Evolutionary conservation across 2,113 vertebrate species (phyloP).

Genomic region (Notothenia rossii): DNA sequence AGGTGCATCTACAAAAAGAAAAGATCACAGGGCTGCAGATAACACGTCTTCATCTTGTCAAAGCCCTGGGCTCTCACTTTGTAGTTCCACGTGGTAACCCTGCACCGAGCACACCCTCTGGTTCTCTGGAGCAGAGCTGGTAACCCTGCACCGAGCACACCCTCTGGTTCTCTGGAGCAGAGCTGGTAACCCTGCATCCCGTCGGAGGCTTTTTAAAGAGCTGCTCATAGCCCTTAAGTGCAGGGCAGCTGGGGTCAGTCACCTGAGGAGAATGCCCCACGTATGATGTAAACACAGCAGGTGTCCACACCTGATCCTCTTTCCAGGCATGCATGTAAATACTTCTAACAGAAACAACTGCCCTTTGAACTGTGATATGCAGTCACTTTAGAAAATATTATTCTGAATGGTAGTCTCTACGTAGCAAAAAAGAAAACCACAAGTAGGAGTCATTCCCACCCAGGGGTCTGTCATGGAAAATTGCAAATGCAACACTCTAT

Average conservation of each 20-base stretch:
- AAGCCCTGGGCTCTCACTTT: conserved; percentile 65
- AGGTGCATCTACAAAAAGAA: conserved; percentile 37
- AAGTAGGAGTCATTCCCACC: neutral
- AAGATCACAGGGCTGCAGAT: conserved; percentile 57
- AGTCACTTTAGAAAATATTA: neutral
- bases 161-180: conserved; percentile 46
- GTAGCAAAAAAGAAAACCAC: neutral
- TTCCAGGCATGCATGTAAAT: conserved; percentile 32
- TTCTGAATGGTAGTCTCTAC: neutral
- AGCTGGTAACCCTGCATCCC: conserved; percentile 51
- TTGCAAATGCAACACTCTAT: neutral
- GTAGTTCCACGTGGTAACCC: conserved; percentile 60
- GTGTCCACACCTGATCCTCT: conserved; percentile 36
- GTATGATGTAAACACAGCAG: conserved; percentile 36
- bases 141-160: neutral
- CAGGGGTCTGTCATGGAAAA: neutral
- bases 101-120: conserved; percentile 36
- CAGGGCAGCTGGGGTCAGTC: conserved; percentile 49
- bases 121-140: conserved; percentile 44
- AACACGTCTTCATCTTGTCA: conserved; percentile 48
- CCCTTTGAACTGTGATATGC: neutral
- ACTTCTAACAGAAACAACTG: neutral
- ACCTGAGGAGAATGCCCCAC: conserved; percentile 38
- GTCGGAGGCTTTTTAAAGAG: conserved; percentile 51
- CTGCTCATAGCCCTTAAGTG: conserved; percentile 34